Percentiles rank a stretch among this genome's conserved stretches.
phyloP scores from a whole-genome alignment of 2,113 vertebrate genomes.

The Nymphicus hollandicus region DNA sequence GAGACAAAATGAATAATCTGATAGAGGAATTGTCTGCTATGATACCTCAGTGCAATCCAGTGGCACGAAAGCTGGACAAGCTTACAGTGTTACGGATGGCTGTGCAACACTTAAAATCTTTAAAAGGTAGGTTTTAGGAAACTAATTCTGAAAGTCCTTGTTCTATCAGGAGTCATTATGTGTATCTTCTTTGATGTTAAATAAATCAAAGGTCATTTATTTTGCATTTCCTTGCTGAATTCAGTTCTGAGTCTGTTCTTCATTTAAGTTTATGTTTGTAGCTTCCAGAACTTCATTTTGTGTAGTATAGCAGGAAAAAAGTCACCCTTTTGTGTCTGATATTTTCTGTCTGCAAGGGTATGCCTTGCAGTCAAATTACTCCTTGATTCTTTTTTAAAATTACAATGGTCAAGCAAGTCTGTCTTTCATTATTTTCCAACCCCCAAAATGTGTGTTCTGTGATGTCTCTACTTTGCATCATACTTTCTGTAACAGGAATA shows the following conservation, averaged over 20 bases:
- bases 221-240: not conserved
- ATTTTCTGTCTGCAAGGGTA: not conserved
- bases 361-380: not conserved
- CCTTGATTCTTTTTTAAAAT: not conserved
- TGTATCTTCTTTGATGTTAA: not conserved
- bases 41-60: slow-evolving; percentile 88
- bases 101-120: slow-evolving; percentile 88
- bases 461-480: not conserved
- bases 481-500: not conserved
- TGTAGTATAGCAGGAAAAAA: not conserved
- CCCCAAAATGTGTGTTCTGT: not conserved
- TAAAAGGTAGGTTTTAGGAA: slow-evolving; percentile 79
- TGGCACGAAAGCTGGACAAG: slow-evolving; percentile 89
- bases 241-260: not conserved
- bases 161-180: not conserved
- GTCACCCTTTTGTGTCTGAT: not conserved
- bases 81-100: slow-evolving; percentile 91
- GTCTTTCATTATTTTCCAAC: not conserved
- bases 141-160: not conserved
- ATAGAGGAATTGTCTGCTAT: slow-evolving; percentile 91
- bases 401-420: not conserved
- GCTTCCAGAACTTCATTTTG: not conserved
- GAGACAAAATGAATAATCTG: slow-evolving; percentile 93
- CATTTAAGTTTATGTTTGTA: not conserved
- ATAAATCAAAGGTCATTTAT: not conserved